phyloP scores from a whole-genome alignment of 2,888 invertebrate species.

The Calliphora vomitoria region DNA sequence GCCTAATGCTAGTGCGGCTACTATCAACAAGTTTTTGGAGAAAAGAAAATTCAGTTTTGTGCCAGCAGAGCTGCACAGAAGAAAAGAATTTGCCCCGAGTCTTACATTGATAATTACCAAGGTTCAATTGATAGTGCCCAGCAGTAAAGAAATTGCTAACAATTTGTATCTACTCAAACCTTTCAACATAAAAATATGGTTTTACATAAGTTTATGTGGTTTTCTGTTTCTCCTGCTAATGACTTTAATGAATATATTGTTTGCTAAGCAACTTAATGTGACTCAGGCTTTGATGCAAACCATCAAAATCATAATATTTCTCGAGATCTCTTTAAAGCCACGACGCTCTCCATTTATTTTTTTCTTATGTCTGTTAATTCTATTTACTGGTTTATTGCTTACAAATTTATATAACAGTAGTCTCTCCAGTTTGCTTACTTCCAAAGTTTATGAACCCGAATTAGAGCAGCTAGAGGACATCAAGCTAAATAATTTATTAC shows the following conservation, averaged over 20 bases:
- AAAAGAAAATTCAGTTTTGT: not conserved
- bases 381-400: conserved; percentile 74
- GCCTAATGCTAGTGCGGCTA: not conserved
- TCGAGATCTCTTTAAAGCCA: conserved; percentile 47
- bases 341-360: conserved; percentile 57
- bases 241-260: not conserved
- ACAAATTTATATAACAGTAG: conserved; percentile 76
- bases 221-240: not conserved
- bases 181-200: conserved; percentile 11
- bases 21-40: not conserved
- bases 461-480: conserved; percentile 76
- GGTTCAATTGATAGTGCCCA: conserved; percentile 9
- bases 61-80: not conserved
- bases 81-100: not conserved
- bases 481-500: conserved; percentile 64
- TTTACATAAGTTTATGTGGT: not conserved
- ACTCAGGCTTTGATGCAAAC: not conserved
- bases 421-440: conserved; percentile 75
- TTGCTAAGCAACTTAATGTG: not conserved
- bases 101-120: not conserved
- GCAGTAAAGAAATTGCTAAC: conserved; percentile 20
- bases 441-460: conserved; percentile 76
- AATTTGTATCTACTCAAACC: conserved; percentile 32
- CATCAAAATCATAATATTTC: not conserved
- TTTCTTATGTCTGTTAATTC: conserved; percentile 69